Conservation (phyloP, 2,113 vertebrate genomes). For the Halcyon malimbica region DNA sequence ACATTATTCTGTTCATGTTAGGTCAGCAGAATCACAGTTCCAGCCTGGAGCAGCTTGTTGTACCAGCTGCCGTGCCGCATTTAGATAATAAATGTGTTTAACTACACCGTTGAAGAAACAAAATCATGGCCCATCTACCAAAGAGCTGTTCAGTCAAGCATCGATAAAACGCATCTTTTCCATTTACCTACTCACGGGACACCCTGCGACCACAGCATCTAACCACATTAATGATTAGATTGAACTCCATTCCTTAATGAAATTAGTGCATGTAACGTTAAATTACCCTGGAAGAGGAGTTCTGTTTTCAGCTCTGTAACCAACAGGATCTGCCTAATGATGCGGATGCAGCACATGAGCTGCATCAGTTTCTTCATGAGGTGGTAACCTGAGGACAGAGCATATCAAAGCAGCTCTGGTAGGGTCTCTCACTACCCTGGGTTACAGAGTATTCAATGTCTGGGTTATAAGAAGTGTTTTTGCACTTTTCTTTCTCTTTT, state of each 20-base stretch:
- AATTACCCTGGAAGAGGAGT: background rate
- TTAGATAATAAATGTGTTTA: constrained; percentile 56
- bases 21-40: background rate
- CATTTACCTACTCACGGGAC: background rate
- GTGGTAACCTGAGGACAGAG: background rate
- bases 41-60: constrained; percentile 27
- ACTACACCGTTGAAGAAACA: background rate
- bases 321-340: constrained; percentile 5
- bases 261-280: background rate
- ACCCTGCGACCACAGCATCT: background rate
- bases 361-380: background rate
- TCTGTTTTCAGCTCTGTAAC: background rate
- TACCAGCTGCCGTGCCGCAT: constrained; percentile 19
- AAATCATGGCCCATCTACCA: background rate
- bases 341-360: background rate
- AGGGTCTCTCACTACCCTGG: background rate
- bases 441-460: background rate
- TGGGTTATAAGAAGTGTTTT: background rate
- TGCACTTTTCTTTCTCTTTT: background rate
- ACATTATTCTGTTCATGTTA: background rate
- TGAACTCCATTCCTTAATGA: background rate
- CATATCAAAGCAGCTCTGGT: background rate
- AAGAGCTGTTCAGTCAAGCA: background rate
- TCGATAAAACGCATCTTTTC: background rate
- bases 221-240: background rate